Base-by-base conservation (phyloP, 2,888 invertebrate genomes). In the Eilema depressum region DNA sequence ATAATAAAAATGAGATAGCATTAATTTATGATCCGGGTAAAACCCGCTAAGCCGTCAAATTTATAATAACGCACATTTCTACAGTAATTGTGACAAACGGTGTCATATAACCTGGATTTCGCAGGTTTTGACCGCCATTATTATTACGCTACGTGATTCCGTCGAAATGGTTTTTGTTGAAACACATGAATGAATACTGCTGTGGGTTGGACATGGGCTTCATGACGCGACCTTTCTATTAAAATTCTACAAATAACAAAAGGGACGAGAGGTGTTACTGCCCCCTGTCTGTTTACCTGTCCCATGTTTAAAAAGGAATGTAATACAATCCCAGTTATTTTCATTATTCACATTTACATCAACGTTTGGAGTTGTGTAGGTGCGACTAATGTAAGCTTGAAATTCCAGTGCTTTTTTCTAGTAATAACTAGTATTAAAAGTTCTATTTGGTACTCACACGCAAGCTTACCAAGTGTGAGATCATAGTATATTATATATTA, bases 241-340 rank as follows among this genome's bases (percentile, higher is more conserved):
- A 93, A 93, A 94, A 94, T 94, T 93, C 91, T 91, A 90, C 90
- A 91, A 92, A 93, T 93, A 93, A 90, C 92, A 88, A 89, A 92
- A 91, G 91, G 92, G 88, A 85, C 86, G 81, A 82, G 84, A 88
- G 87, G 89, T 90, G 91, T 88, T 83, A 83, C 86, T 83, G 81
- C 86, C 93, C 92, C 90, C 89, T 85, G 92, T 92, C 91, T 88
- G 88, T 89, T 90, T 91, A 92, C 91, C 92, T 90, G 88, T 83
- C 87, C 87, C 87, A 85, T 86, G 90, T 91, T 93, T 91, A 88
- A 91, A 91, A 88, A 88, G 92, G 94, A 94, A 94, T 93, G 92
- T 92, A 93, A 93, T 92, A 93, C 91, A 90, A 90, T 88, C 90
- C 89, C 84, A 91, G 92, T 90, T 93, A 92, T 93, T 93, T 93